Conservation (phyloP, 2,797 vertebrate species). For the Argya squamiceps region DNA sequence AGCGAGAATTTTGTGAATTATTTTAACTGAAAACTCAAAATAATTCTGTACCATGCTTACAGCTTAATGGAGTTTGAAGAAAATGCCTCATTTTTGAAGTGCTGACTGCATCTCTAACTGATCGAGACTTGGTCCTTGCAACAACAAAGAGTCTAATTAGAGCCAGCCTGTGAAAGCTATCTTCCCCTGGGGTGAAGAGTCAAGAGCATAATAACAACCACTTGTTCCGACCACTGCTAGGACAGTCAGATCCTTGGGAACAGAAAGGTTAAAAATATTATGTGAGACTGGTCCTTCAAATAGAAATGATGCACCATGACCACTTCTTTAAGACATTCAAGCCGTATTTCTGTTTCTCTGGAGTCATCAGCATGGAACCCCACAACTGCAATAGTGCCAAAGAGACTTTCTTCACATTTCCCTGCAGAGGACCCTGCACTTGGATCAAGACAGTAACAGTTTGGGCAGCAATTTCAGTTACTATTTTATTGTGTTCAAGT, state of each 20-base stretch:
- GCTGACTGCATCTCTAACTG: neutral
- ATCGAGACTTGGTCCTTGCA: neutral
- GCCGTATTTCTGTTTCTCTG: neutral
- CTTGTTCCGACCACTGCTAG: neutral
- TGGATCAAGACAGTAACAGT: neutral
- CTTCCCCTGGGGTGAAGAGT: neutral
- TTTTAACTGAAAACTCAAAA: neutral
- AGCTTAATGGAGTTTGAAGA: neutral
- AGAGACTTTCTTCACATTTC: neutral
- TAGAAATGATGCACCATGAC: neutral
- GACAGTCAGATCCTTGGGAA: neutral
- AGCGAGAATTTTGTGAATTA: neutral
- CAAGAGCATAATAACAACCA: neutral
- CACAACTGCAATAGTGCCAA: neutral
- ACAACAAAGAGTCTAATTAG: neutral
- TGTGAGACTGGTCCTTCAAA: neutral
- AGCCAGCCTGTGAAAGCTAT: neutral
- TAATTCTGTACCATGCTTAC: neutral
- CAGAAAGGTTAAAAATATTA: neutral
- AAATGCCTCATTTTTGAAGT: neutral
- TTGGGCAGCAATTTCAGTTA: neutral
- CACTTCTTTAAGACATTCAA: neutral
- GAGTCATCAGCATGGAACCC: slow-evolving; percentile 1
- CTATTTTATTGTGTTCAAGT: neutral
- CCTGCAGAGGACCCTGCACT: neutral